A percentile compares a stretch with the other conserved stretches of the same genome.
Conservation (phyloP, 2,888 invertebrate species). For the Unio pictorum region DNA sequence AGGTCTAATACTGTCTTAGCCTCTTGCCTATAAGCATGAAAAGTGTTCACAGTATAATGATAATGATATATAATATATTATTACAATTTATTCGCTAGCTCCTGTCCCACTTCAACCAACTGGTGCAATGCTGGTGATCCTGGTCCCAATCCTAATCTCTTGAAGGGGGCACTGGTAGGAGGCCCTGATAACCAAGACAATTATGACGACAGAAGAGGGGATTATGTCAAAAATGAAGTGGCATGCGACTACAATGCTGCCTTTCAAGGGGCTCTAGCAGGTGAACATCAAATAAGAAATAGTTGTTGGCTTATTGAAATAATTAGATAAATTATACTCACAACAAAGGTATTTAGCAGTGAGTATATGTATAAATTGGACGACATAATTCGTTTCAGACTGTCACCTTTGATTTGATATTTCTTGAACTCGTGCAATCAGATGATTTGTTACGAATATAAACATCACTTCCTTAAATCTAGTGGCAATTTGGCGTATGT, state of each 20-base stretch:
- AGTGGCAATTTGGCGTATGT: no score
- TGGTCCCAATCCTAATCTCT: slow-evolving; percentile 45
- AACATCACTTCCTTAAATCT: no score
- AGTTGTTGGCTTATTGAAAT: no score
- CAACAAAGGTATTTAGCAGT: no score
- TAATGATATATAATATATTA: not conserved
- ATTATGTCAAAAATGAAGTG: slow-evolving; percentile 63
- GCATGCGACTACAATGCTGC: slow-evolving; percentile 65
- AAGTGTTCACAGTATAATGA: not conserved
- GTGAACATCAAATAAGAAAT: slow-evolving; percentile 22
- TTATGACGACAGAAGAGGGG: slow-evolving; percentile 52
- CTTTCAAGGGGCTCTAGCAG: slow-evolving; percentile 62
- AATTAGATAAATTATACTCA: no score
- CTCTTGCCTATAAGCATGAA: not conserved
- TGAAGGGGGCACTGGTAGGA: slow-evolving; percentile 58
- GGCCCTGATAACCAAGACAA: slow-evolving; percentile 54
- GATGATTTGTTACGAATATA: no score
- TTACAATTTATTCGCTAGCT: slow-evolving; percentile 9
- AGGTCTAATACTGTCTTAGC: no score
- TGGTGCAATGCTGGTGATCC: slow-evolving; percentile 10
- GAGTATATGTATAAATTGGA: no score
- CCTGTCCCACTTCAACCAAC: slow-evolving; percentile 11
- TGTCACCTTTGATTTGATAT: no score
- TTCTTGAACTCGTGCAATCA: no score
- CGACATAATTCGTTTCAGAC: no score